Base-by-base conservation (phyloP, 2,888 invertebrate species). In the Drosophila paranaensis region DNA sequence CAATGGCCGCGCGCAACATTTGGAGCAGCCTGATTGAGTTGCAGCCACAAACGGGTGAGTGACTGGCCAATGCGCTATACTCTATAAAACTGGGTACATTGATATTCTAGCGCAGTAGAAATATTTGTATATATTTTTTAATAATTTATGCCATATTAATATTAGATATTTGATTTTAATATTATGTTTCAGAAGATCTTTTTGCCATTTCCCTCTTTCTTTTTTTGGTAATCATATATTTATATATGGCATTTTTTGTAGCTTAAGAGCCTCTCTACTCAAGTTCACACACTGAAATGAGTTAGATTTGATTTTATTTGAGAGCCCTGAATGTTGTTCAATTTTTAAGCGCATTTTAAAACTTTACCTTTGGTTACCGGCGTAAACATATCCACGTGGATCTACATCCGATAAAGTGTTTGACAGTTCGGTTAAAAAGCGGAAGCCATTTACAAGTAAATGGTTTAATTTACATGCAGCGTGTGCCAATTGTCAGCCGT, bases 1-100 rank as follows among this genome's bases (percentile, higher is more conserved):
- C 97, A 60, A 95, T 96, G 91, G 96, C 97, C 0, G 96, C 97
- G 11, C 95, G 96, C 81, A 96, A 96, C 90, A 97, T 98, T 94
- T 98, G 98, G 97, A 93, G 93, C 48, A 95, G 97, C 91, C 94
- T 98, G 79, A 96, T 97, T 77, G 97, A 98, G 86, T 93, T 98
- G 48, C 98, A 98, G 91, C 98, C 98, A 13, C 97, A 97, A 93
- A 96, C 97, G 63, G 96, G 97, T 97, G 91, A 93, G 93, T 91
- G 68, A 62, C 53, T 62, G 56, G 60, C 69, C 77, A 66, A 58
- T 35, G n/a, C 39, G 53, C 53, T 48, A 51, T 35, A 53, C 60
- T 39, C 13, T n/a, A 43, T 20, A 68, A 33, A 16, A 11, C n/a
- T 27, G 62, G 60, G 77, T 63, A 77, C 43, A 63, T 60, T 68